Conservation (phyloP, 2,113 vertebrate genomes). For the Charadrius vociferus region DNA sequence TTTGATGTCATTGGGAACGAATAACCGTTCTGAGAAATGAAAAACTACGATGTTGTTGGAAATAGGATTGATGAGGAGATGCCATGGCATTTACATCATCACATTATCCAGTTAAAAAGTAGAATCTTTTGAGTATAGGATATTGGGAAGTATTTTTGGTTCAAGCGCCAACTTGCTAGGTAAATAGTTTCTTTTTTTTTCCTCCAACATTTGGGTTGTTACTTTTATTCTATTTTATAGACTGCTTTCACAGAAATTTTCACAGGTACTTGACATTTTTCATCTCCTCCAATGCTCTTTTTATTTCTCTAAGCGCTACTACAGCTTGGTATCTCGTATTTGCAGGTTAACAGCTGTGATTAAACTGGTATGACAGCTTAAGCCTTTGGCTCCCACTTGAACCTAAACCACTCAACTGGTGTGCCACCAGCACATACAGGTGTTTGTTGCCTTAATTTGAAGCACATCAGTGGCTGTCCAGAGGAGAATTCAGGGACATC, state of each 20-base stretch:
- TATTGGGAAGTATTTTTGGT: neutral
- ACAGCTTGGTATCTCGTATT: neutral
- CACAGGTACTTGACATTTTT: neutral
- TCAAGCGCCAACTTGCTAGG: neutral
- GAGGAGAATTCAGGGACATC: neutral
- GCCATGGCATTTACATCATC: neutral
- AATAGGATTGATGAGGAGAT: neutral
- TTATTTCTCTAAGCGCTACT: neutral
- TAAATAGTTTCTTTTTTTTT: neutral
- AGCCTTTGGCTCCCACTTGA: neutral
- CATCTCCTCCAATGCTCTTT: neutral
- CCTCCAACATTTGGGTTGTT: neutral
- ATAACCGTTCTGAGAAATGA: neutral
- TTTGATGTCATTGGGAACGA: neutral
- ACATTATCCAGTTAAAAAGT: neutral
- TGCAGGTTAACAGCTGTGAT: neutral
- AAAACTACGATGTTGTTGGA: neutral
- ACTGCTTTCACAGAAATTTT: neutral
- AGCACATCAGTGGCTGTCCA: neutral
- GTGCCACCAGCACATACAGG: neutral
- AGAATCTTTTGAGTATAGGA: neutral
- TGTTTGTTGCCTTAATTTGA: neutral
- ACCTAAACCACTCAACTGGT: neutral
- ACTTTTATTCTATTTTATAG: neutral
- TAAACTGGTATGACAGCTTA: neutral